These are phyloP conservation scores for Neogobius melanostomus DNA, from an alignment of 2,113 vertebrate genomes.

Conservation along the genomic window DNA sequence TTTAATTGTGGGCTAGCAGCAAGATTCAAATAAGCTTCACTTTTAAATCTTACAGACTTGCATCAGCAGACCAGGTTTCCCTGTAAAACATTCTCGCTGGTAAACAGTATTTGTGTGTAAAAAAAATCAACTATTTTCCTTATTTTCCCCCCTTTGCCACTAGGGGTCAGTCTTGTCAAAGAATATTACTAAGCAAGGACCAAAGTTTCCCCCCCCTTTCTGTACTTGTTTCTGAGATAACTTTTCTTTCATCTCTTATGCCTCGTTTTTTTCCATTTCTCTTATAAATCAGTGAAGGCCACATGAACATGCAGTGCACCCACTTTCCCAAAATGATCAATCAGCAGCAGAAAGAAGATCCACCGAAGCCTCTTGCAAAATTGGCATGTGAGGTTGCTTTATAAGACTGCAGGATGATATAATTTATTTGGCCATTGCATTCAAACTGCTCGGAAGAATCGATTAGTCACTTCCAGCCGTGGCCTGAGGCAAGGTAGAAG, in stretches of 20 bases:
- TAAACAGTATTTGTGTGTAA: slow-evolving; percentile 22
- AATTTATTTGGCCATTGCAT: slow-evolving; percentile 14
- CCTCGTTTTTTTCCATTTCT: slow-evolving; percentile 10
- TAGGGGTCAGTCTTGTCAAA: slow-evolving; percentile 67
- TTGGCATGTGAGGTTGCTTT: neutral
- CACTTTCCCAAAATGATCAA: neutral
- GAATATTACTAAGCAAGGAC: neutral
- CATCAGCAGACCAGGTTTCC: too few relatives aligned
- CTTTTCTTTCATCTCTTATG: slow-evolving; percentile 1
- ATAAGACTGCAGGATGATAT: slow-evolving; percentile 14
- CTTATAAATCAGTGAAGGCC: neutral
- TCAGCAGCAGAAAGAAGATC: neutral
- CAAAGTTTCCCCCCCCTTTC: neutral
- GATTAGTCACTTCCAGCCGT: slow-evolving; percentile 22
- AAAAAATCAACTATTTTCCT: slow-evolving; percentile 12
- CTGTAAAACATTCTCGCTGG: slow-evolving; percentile 20
- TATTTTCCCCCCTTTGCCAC: slow-evolving; percentile 37
- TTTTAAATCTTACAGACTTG: too few relatives aligned
- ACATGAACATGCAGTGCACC: neutral
- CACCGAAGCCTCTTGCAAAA: neutral
- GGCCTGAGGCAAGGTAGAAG: slow-evolving; percentile 30
- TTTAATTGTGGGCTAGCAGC: too few relatives aligned
- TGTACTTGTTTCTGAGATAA: neutral
- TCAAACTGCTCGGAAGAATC: slow-evolving; percentile 18
- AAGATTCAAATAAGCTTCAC: too few relatives aligned